Evolutionary conservation across 2,113 vertebrate species (phyloP).

Genomic region (Ammodytes dubius): DNA sequence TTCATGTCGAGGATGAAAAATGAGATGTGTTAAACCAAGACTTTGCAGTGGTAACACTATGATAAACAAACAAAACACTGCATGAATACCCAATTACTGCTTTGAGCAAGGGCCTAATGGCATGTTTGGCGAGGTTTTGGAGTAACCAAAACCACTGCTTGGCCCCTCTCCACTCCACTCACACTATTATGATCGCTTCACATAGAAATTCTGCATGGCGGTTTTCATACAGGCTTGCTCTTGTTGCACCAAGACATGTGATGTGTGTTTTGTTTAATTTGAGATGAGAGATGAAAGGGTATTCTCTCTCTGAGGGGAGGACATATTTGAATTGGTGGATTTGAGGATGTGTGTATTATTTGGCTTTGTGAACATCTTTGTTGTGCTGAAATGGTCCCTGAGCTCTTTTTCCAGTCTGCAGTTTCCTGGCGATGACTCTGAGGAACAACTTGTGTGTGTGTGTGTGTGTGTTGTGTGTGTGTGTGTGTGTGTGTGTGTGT

Average conservation of each 20-base stretch:
- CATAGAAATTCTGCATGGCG: background rate
- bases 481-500: background rate
- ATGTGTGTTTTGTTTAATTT: conserved; percentile 58
- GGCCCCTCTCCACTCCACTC: conserved; percentile 37
- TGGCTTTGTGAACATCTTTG: conserved; percentile 62
- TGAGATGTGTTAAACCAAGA: conserved; percentile 76
- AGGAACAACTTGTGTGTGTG: conserved; percentile 47
- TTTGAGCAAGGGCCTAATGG: conserved; percentile 50
- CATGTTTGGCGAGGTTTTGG: conserved; percentile 55
- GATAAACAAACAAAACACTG: conserved; percentile 78
- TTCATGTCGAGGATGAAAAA: conserved; percentile 81
- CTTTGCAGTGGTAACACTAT: conserved; percentile 65
- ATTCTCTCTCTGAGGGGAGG: conserved; percentile 44
- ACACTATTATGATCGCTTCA: background rate
- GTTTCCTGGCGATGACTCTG: conserved; percentile 49
- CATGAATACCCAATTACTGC: conserved; percentile 75
- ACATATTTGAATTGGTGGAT: conserved; percentile 57
- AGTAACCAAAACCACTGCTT: conserved; percentile 50
- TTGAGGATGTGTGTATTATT: conserved; percentile 54
- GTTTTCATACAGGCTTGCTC: conserved; percentile 28
- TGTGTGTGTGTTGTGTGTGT: conserved; percentile 21
- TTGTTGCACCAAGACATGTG: conserved; percentile 36
- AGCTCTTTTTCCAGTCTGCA: conserved; percentile 46
- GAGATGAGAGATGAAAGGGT: conserved; percentile 58
- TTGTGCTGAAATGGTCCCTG: conserved; percentile 58